Evolutionary conservation across 2,888 invertebrate genomes (phyloP).

Genomic region (Asteroscopus sphinx): DNA sequence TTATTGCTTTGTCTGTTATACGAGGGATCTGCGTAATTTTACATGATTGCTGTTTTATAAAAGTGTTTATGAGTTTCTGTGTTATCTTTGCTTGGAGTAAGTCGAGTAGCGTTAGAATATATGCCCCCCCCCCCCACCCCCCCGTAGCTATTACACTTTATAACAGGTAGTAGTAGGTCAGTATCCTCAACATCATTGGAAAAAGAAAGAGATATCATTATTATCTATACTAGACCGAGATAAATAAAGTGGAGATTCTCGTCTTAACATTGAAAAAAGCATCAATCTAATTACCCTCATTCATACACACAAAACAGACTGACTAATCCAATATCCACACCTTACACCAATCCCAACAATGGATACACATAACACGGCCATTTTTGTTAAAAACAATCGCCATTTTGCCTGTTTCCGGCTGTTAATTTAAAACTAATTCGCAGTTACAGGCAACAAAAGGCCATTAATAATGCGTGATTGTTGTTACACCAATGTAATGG

Average conservation of each 20-base stretch:
- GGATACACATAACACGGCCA: constrained; percentile 18
- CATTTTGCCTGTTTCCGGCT: constrained; percentile 72
- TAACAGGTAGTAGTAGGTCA: too few species aligned
- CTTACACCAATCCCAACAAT: constrained; percentile 13
- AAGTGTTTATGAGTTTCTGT: not conserved
- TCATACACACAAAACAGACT: too few species aligned
- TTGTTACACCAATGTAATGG: constrained; percentile 67
- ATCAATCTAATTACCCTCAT: too few species aligned
- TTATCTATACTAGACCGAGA: too few species aligned
- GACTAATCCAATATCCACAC: not conserved
- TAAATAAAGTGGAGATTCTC: too few species aligned
- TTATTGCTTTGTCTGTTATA: not conserved
- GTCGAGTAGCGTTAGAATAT: too few species aligned
- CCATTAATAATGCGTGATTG: constrained; percentile 82
- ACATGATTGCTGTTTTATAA: not conserved
- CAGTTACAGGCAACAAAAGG: constrained; percentile 76
- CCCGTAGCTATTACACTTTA: too few species aligned
- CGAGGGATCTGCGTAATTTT: not conserved
- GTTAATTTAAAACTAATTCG: constrained; percentile 86
- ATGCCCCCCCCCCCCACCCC: too few species aligned
- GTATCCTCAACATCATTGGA: too few species aligned
- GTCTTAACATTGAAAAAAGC: too few species aligned
- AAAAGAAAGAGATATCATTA: too few species aligned
- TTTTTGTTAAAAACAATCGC: constrained; percentile 69
- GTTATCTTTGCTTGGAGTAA: not conserved